Base-by-base conservation (phyloP, 2,797 vertebrate species). In the Parauchenoglanis ngamensis region DNA sequence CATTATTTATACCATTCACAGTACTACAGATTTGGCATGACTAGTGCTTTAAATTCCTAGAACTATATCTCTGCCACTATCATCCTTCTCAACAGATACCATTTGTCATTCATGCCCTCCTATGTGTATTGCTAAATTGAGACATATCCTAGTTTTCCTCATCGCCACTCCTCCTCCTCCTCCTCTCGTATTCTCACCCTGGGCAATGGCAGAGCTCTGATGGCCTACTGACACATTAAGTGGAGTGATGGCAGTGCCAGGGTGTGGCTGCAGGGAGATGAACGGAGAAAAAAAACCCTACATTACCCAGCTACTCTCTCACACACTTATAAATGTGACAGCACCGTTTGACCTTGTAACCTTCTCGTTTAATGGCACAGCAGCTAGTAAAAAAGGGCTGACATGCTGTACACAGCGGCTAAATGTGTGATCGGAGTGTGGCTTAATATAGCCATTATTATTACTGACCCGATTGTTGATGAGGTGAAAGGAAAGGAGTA, bases 171-270 rank as follows among this genome's bases (percentile, higher is more conserved):
- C 86, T 78, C 85, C 61, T 54, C 83, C 61, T 54, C 76, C 19
- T 40, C 83, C 59, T 88, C 72, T 83, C 70, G 54, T 84, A 84
- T 88, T 88, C 81, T 52, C 61, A 84, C 88, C 87, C 82, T 88
- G 86, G 86, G 86, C 89, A 89, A 88, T 89, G 88, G 89, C 88
- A 87, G 83, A 52, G 87, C 87, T 84, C 87, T 88, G 89, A 91
- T 85, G 87, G 86, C 87, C 87, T 78, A 86, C 77, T 91, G 91
- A 90, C 89, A 89, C 88, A 89, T 90, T 89, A 91, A 90, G 88
- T 87, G 88, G 87, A 90, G 87, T 86, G 86, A 89, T 90, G 86
- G 86, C 88, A 85, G 86, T 87, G 84, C 77, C 84, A 87, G 84
- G 85, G 88, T 89, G 88, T 89, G 86, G 73, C 80, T 88, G 81